Percentiles rank a stretch among this genome's conserved stretches.
These are phyloP conservation scores for Heliconius sara DNA, from an alignment of 2,888 invertebrate genomes.

Conservation along the genomic window DNA sequence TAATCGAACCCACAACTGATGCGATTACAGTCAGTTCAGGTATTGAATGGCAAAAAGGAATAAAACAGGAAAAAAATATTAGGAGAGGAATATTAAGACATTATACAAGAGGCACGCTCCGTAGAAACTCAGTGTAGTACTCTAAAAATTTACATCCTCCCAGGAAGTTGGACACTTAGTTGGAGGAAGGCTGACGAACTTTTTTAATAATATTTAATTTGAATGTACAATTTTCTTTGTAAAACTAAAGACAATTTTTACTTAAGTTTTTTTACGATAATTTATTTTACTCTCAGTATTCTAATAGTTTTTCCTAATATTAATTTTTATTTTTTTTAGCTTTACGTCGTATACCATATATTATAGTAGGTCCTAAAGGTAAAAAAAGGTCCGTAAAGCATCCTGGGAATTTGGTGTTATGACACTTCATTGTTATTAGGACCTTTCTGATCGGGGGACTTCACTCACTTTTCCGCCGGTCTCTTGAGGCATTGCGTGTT, in stretches of 20 bases:
- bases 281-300: not conserved
- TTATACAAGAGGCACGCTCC: not conserved
- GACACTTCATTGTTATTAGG: not conserved
- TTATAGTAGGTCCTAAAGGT: no score
- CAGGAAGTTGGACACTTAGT: constrained; percentile 12
- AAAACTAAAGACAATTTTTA: constrained; percentile 17
- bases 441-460: no score
- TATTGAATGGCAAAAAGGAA: not conserved
- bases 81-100: not conserved
- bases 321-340: no score
- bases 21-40: not conserved
- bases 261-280: not conserved
- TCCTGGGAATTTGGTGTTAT: not conserved
- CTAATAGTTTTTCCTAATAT: not conserved
- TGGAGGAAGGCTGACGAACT: constrained; percentile 17
- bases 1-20: not conserved
- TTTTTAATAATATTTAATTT: constrained; percentile 31
- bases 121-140: not conserved
- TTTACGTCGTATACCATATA: no score
- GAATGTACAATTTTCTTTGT: constrained; percentile 27
- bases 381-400: not conserved
- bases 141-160: constrained; percentile 22
- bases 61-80: not conserved
- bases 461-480: no score
- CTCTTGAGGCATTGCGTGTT: no score